Base-by-base conservation (phyloP, 1,140 invertebrate species). In the Trichoplusia ni region DNA sequence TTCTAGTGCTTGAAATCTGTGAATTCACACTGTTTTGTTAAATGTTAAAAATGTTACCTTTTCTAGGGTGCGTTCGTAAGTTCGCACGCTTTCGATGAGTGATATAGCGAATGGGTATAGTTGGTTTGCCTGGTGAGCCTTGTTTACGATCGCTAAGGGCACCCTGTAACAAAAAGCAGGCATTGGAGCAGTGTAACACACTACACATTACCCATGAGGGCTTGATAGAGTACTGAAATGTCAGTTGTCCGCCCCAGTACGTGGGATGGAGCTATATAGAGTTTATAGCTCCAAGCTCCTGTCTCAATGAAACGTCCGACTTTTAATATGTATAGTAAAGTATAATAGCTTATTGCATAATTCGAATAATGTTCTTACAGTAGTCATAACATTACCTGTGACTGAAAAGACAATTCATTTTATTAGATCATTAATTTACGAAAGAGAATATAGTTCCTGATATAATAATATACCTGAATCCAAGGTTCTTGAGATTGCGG, bases 71-170 rank as follows among this genome's bases (percentile, higher is more conserved):
- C 97, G 94, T 84, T 99, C 98, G 83, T 99, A 99, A 4, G 98
- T 98, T 67, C 97, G 94, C 13, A 99, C 96, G 86, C 98, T 99
- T 90, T 99, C 98, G 82, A 99, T 99, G 35, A 99, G 92, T 2
- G 98, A 99, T 73, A 99, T 99, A 4, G 99, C 99, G 92, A 98
- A 99, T 2, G 99, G 99, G 91, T 99, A 99, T 0, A 99, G 93
- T 84, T 99, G 97, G 90, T 99, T 99, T 0, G 98, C 98, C 84
- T 99, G 98, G 90, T 99, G 98, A 4, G 99, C 98, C 90, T 99
- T 99, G 89, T 99, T 99, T 0, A 99, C 98, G 73, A 99, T 99
- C 2, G 98, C 97, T 66, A 99, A 86, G 1, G 99, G 99, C 37
- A 99, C 97, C 69, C 99, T 92, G 25, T 27, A 18, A 25, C 37